phyloP scores from a whole-genome alignment of 2,797 vertebrate genomes.

The Enteromius trimaculatus region DNA sequence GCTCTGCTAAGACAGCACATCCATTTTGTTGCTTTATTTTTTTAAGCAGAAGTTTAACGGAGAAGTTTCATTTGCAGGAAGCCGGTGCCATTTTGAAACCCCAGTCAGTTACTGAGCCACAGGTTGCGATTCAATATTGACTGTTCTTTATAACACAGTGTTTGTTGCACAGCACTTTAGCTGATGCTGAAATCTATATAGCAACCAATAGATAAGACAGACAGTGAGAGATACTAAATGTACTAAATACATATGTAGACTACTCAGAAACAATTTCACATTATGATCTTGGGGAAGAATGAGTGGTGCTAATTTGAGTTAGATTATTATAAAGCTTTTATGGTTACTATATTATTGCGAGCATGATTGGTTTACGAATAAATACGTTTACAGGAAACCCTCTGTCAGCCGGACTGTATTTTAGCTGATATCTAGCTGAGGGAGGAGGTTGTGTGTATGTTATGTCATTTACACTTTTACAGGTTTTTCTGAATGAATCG shows the following conservation, averaged over 20 bases:
- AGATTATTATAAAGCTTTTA: neutral
- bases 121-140: neutral
- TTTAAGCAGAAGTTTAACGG: neutral
- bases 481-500: slow-evolving; percentile 78
- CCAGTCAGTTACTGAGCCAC: neutral
- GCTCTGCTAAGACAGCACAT: too few species aligned
- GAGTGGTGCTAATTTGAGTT: neutral
- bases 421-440: slow-evolving; percentile 40
- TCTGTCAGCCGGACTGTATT: neutral
- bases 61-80: slow-evolving; percentile 13
- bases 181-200: neutral
- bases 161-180: neutral
- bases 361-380: slow-evolving; percentile 33
- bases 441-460: slow-evolving; percentile 54
- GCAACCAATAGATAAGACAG: neutral
- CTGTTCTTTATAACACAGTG: neutral
- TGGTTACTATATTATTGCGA: neutral
- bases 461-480: slow-evolving; percentile 72
- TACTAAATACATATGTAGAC: neutral
- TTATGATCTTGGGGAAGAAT: neutral
- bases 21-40: neutral
- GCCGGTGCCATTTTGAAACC: slow-evolving; percentile 6
- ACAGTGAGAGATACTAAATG: neutral
- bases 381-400: slow-evolving; percentile 39
- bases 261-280: neutral